These are phyloP conservation scores for Limanda limanda DNA, from an alignment of 2,113 vertebrate genomes.

Conservation along the genomic window DNA sequence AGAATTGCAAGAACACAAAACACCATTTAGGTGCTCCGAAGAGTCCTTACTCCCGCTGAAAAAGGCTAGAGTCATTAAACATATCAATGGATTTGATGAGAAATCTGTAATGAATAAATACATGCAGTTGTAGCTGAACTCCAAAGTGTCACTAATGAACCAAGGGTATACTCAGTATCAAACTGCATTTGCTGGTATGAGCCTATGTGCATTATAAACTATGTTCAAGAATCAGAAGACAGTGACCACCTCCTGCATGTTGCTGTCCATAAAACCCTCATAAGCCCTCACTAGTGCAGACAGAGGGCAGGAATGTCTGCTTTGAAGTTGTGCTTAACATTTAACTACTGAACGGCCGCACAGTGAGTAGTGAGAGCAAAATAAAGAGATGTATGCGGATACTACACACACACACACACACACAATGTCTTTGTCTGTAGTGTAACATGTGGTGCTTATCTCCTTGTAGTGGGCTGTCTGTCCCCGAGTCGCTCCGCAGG, in stretches of 20 bases:
- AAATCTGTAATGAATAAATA: background rate
- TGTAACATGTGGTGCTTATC: conserved; percentile 33
- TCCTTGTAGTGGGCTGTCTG: conserved; percentile 19
- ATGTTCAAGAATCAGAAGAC: background rate
- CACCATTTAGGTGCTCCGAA: no score
- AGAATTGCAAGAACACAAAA: no score
- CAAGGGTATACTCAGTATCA: background rate
- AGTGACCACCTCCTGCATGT: background rate
- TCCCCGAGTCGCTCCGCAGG: conserved; percentile 12
- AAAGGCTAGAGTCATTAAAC: no score
- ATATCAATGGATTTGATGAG: no score
- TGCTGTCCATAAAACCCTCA: background rate
- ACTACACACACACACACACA: background rate
- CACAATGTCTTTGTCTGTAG: conserved; percentile 24
- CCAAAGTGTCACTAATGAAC: background rate
- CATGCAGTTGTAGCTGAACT: background rate
- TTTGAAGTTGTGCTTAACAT: conserved; percentile 14
- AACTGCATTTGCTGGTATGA: no score
- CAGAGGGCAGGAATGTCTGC: background rate
- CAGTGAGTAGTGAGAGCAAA: background rate
- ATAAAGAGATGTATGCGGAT: background rate
- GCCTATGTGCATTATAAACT: no score
- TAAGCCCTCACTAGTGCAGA: no score
- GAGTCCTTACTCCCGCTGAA: no score
- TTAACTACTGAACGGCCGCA: background rate